phyloP scores from a whole-genome alignment of 1,140 invertebrate genomes.

The Akabosia matsudoensis region DNA sequence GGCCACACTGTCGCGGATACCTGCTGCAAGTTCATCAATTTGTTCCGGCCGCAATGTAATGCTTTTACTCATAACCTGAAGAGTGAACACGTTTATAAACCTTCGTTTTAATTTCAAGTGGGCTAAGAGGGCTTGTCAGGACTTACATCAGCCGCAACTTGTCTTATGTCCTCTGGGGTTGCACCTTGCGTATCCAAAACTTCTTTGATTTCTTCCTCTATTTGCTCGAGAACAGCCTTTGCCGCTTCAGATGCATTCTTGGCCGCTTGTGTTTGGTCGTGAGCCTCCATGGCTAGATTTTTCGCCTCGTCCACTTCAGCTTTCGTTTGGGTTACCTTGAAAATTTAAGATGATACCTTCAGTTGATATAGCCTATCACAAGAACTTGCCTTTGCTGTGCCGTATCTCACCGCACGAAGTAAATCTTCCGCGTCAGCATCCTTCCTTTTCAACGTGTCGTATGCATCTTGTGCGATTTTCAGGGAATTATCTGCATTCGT shows the following conservation, averaged over 20 bases:
- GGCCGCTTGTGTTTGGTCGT: constrained; percentile 57
- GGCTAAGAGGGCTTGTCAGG: neutral
- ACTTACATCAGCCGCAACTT: constrained; percentile 69
- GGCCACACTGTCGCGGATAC: constrained; percentile 80
- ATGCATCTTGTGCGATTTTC: constrained; percentile 77
- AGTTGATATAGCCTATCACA: too few species aligned
- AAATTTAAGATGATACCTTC: constrained; percentile 29
- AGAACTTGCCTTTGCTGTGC: neutral
- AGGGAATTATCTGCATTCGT: constrained; percentile 80
- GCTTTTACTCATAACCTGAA: constrained; percentile 58
- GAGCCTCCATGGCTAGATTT: constrained; percentile 60
- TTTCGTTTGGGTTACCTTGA: constrained; percentile 60
- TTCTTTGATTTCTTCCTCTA: constrained; percentile 68
- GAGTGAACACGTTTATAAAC: constrained; percentile 25
- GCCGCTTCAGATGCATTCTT: constrained; percentile 60
- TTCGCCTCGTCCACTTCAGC: constrained; percentile 58
- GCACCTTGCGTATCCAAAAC: constrained; percentile 73
- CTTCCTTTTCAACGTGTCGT: constrained; percentile 72
- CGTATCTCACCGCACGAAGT: constrained; percentile 57
- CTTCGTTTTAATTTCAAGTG: too few species aligned
- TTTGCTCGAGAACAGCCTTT: constrained; percentile 56
- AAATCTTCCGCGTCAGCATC: constrained; percentile 71
- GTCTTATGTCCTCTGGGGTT: constrained; percentile 74
- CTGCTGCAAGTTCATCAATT: constrained; percentile 73
- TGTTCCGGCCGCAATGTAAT: constrained; percentile 76